Evolutionary conservation across 2,113 vertebrate genomes (phyloP), one percentile per base, ranked within the genome.

Genomic region (Eulacestoma nigropectus): DNA sequence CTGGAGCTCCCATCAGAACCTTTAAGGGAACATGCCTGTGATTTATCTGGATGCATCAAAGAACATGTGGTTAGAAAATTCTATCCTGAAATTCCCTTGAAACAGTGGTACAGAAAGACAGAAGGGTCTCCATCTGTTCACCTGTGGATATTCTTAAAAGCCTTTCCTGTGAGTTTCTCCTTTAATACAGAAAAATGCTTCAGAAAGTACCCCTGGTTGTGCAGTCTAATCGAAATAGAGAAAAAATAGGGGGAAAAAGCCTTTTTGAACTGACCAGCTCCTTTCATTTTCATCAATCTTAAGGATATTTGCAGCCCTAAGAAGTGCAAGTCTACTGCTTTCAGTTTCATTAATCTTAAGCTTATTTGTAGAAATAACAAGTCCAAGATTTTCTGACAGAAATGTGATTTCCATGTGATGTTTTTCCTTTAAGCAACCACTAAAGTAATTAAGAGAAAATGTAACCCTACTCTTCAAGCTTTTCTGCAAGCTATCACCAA

Each of bases 81-180:
- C 62, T 33, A 2, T 4, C 50, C 55, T 52, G 20, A 90, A 86
- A 92, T 64, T 90, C 85, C 79, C 68, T 90, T 72, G 46, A 73
- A 96, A 79, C 37, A 12, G n/a, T 32, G 32, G 25, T 21, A 62
- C 33, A 76, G 87, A 44, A 74, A 91, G 72, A 93, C 73, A 79
- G 5, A 21, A 87, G 53, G 42, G 30, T 69, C 94, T 88, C 89
- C 16, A 7, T 74, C 87, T 91, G 67, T 62, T 91, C 77, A 89
- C 77, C 84, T 93, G 44, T 62, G 62, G 69, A 69, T 92, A 72
- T 55, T 87, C 86, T 84, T 91, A 76, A 93, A 90, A 93, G 87
- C 35, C 50, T 87, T 76, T 94, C 62, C 62, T 62, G 7, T 15
- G 35, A 75, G 14, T 55, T 91, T 87, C 81, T 91, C 55, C 87